A percentile compares a stretch with the other conserved stretches of the same genome.
These are phyloP conservation scores for Leptodactylus fuscus DNA, from an alignment of 2,113 vertebrate genomes.

Conservation along the genomic window DNA sequence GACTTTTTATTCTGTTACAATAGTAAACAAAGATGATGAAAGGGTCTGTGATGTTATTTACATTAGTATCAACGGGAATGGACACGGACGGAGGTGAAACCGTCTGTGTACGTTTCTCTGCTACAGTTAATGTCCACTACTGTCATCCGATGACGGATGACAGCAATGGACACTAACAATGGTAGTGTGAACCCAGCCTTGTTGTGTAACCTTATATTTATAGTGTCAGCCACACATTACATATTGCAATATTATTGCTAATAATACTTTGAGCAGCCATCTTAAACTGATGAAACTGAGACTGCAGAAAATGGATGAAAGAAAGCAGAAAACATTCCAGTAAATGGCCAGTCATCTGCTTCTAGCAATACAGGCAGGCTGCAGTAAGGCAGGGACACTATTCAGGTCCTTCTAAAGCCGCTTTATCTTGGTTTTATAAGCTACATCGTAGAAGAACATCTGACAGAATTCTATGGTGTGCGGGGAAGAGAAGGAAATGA, in stretches of 20 bases:
- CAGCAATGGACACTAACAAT: too few species aligned
- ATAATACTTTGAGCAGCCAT: conserved; percentile 47
- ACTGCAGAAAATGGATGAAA: conserved; percentile 48
- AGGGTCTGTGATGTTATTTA: too few species aligned
- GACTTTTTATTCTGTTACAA: too few species aligned
- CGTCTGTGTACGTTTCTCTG: too few species aligned
- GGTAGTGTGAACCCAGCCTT: too few species aligned
- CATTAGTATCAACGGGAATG: too few species aligned
- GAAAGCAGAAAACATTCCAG: background rate
- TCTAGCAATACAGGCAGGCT: background rate
- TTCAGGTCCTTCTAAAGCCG: background rate
- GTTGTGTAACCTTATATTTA: background rate
- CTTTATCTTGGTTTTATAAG: background rate
- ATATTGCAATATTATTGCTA: background rate
- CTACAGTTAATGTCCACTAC: too few species aligned
- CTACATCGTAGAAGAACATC: background rate
- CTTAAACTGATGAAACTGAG: conserved; percentile 31
- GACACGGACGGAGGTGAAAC: too few species aligned
- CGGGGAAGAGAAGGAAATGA: conserved; percentile 52
- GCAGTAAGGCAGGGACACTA: background rate
- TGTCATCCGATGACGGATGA: too few species aligned
- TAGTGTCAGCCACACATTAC: background rate
- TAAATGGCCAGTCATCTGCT: background rate
- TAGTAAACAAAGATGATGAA: too few species aligned
- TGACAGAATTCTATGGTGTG: conserved; percentile 39